Evolutionary conservation across 2,113 vertebrate genomes (phyloP).

Genomic region (Anarrhichthys ocellatus): DNA sequence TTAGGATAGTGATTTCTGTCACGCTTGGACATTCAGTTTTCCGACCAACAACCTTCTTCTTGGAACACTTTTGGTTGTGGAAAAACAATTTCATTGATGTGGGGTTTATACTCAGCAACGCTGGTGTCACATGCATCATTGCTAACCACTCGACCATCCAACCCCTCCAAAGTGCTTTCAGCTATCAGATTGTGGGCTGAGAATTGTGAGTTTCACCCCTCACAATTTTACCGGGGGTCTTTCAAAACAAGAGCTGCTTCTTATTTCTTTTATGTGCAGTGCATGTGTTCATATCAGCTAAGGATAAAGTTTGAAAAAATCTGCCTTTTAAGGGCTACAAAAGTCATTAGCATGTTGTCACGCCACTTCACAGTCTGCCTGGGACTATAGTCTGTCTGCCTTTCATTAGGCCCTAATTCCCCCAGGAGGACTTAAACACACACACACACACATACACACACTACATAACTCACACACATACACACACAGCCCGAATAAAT

Average conservation of each 20-base stretch:
- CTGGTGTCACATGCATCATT: slow-evolving; percentile 74
- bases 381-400: slow-evolving; percentile 59
- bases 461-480: slow-evolving; percentile 13
- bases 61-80: slow-evolving; percentile 40
- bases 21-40: slow-evolving; percentile 28
- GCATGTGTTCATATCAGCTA: slow-evolving; percentile 8
- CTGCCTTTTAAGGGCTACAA: slow-evolving; percentile 28
- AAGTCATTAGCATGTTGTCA: slow-evolving; percentile 65
- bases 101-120: slow-evolving; percentile 53
- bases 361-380: slow-evolving; percentile 48
- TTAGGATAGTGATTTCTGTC: slow-evolving; percentile 31
- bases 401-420: slow-evolving; percentile 67
- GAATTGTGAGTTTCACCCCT: slow-evolving; percentile 43
- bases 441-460: slow-evolving; percentile 24
- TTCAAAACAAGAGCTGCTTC: slow-evolving; percentile 32
- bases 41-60: slow-evolving; percentile 48
- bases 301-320: slow-evolving; percentile 11
- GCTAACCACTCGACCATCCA: slow-evolving; percentile 66
- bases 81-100: slow-evolving; percentile 68
- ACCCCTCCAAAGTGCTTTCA: slow-evolving; percentile 61
- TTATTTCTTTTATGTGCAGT: slow-evolving; percentile 21
- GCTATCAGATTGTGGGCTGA: slow-evolving; percentile 56
- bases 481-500: slow-evolving; percentile 38
- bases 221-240: slow-evolving; percentile 24
- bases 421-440: slow-evolving; percentile 45